Evolutionary conservation across 1,140 invertebrate species (phyloP).

Genomic region (Chymomyza costata): DNA sequence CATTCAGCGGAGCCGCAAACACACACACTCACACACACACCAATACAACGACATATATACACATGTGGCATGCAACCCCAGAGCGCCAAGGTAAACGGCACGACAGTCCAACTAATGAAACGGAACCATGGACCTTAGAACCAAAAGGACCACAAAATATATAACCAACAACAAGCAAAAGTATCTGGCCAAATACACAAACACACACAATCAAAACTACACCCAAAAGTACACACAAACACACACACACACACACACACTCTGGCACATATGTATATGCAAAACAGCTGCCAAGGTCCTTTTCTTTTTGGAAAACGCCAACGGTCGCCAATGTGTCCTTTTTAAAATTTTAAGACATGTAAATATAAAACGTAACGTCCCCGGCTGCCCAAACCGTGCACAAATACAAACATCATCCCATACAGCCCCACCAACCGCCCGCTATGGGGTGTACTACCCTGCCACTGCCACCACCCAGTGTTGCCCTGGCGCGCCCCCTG

Average conservation of each 20-base stretch:
- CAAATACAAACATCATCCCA: too few species aligned
- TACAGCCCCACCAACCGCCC: too few species aligned
- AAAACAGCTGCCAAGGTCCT: constrained; percentile 60
- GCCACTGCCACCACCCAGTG: too few species aligned
- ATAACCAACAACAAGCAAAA: constrained; percentile 27
- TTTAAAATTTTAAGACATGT: constrained; percentile 74
- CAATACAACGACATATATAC: constrained; percentile 1
- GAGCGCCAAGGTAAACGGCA: constrained; percentile 35
- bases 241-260: constrained; percentile 10
- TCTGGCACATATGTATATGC: constrained; percentile 30
- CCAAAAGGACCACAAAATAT: constrained; percentile 57
- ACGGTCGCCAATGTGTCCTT: constrained; percentile 37
- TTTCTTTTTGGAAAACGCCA: constrained; percentile 11
- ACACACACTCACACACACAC: constrained; percentile 23
- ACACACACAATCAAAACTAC: constrained; percentile 72
- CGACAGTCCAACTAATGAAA: constrained; percentile 66
- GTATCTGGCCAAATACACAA: constrained; percentile 14
- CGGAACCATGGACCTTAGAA: constrained; percentile 59
- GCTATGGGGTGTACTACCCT: too few species aligned
- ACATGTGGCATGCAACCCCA: constrained; percentile 4
- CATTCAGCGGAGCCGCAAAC: constrained; percentile 44
- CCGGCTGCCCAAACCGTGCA: too few species aligned
- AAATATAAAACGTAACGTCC: constrained; percentile 70
- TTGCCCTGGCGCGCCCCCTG: too few species aligned
- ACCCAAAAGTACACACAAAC: constrained; percentile 44